Base-by-base conservation (phyloP, 2,797 vertebrate species). In the Sarcoramphus papa region DNA sequence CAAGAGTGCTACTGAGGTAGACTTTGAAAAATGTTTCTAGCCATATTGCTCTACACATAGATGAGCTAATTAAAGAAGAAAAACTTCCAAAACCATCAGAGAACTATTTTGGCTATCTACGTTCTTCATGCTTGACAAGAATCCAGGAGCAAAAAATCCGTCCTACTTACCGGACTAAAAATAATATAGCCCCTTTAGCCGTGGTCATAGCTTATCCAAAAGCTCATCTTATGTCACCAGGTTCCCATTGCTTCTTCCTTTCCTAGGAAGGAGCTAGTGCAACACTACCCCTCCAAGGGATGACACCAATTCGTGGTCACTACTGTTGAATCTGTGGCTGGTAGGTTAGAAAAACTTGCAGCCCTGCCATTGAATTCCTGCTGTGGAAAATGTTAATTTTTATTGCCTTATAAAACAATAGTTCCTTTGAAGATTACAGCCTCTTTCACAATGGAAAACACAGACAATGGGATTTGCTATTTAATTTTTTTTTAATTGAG, bases 401-500 rank as follows among this genome's bases (percentile, higher is more conserved):
- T 97, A 93, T 93, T 96, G 92, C 91, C 92, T 84, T 59, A 90
- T 78, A 93, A 97, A 97, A 98, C 96, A 98, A 98, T 97, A 92
- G 93, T 84, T 98, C 95, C 96, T 98, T 96, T 95, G 90, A 96
- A 95, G 95, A 93, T 90, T 94, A 88, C 76, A 90, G 94, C 59
- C 76, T 97, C 69, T 95, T 85, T 92, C 92, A 96, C 96, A 97
- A 98, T 97, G 86, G 80, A 91, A 97, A 97, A 97, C 91, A 98
- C 43, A 97, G 93, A 98, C 97, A 98, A 98, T 97, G 92, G 96
- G 77, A 97, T 91, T 93, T 92, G 92, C 95, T 97, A 96, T 98
- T 97, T 98, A 91, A 95, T 97, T 95, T 96, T 97, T 82, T 95
- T 96, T 98, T 97, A 98, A 98, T 98, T 98, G 96, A 95, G 92